A percentile compares a stretch with the other conserved stretches of the same genome.
Evolutionary conservation across 2,797 vertebrate genomes (phyloP).

Genomic region (Pteronotus mesoamericanus): DNA sequence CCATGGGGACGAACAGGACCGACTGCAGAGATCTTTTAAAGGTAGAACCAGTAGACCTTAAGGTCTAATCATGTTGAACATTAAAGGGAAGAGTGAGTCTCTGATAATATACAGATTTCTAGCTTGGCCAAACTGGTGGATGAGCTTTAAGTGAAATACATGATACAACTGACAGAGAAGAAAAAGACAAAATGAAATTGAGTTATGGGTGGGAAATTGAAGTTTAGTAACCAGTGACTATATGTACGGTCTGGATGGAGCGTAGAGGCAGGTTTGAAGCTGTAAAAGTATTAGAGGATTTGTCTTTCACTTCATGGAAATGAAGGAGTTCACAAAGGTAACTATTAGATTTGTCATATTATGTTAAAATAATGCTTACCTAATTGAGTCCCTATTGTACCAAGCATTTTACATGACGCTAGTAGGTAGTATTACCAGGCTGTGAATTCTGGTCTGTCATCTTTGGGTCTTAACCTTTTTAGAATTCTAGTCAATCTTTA

Average conservation of each 20-base stretch:
- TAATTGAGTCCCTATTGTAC: background rate
- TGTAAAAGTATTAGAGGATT: background rate
- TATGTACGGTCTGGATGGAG: background rate
- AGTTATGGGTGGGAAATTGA: background rate
- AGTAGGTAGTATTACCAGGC: background rate
- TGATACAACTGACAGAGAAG: background rate
- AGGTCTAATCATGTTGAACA: background rate
- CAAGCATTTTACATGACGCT: background rate
- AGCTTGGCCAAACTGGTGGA: too few relatives aligned
- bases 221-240: background rate
- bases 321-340: background rate
- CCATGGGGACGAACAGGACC: background rate
- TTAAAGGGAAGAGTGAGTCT: background rate
- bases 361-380: background rate
- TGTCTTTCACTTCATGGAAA: background rate
- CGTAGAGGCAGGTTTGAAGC: background rate
- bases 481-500: conserved; percentile 99
- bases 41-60: background rate
- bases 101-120: background rate
- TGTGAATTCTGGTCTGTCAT: background rate
- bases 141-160: background rate
- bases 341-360: background rate
- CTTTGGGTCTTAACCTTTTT: background rate
- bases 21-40: background rate
- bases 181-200: background rate